Evolutionary conservation across 2,797 vertebrate species (phyloP).

Genomic region (Miopithecus talapoin): DNA sequence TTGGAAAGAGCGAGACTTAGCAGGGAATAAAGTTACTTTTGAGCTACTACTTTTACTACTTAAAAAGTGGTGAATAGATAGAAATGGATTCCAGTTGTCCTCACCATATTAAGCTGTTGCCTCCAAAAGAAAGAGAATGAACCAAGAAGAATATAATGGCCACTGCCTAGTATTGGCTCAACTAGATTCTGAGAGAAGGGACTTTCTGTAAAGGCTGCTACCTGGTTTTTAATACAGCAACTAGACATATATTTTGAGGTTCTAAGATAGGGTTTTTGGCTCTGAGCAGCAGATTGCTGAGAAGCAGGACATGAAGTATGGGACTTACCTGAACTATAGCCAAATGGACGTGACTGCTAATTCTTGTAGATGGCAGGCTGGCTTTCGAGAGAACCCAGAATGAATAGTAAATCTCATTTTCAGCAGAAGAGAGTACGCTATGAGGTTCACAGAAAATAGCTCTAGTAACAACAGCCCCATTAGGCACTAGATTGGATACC

Average conservation of each 20-base stretch:
- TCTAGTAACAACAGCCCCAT: neutral
- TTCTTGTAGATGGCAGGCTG: constrained; percentile 82
- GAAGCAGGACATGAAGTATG: neutral
- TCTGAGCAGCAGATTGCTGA: neutral
- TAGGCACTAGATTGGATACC: neutral
- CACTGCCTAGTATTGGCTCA: neutral
- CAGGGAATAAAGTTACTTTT: neutral
- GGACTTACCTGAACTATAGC: constrained; percentile 83
- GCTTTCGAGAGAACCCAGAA: constrained; percentile 74
- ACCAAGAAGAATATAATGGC: neutral
- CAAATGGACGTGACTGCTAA: constrained; percentile 81
- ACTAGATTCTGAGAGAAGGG: neutral
- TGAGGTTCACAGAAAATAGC: neutral
- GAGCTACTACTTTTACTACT: neutral
- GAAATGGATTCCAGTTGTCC: neutral
- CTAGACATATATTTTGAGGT: neutral
- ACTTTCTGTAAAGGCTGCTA: neutral
- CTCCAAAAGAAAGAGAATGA: neutral
- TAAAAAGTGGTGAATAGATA: neutral
- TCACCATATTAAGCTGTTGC: neutral
- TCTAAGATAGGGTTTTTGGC: neutral
- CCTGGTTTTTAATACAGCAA: neutral
- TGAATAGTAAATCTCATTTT: constrained; percentile 44
- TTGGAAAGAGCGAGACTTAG: neutral
- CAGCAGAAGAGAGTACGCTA: neutral